Conservation (phyloP, 2,797 vertebrate species). For the Oophaga sylvatica region DNA sequence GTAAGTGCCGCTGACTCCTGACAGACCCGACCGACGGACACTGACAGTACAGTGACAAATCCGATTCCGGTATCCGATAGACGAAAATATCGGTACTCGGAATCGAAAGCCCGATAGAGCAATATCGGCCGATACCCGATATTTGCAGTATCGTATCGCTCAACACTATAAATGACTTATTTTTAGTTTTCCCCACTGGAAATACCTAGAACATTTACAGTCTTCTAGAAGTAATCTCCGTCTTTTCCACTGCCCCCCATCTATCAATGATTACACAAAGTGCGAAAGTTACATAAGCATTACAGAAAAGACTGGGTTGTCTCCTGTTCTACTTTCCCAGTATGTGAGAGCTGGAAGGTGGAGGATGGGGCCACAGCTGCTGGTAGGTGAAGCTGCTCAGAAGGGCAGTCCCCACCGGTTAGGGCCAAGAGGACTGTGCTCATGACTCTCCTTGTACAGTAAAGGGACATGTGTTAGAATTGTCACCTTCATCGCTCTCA, state of each 20-base stretch:
- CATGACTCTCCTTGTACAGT: background rate
- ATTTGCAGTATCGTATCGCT: no score
- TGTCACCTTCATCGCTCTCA: background rate
- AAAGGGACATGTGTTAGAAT: background rate
- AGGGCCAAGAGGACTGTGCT: background rate
- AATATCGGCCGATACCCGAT: no score
- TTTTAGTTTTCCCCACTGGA: conserved; percentile 8
- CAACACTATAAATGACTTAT: conserved; percentile 22
- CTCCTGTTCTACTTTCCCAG: background rate
- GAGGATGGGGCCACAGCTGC: background rate
- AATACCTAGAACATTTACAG: background rate
- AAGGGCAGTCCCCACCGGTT: background rate
- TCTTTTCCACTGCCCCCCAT: background rate
- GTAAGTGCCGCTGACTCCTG: no score
- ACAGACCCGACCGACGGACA: no score
- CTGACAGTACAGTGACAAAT: no score
- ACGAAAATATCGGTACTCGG: no score
- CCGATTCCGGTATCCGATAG: no score
- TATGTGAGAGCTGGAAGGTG: background rate
- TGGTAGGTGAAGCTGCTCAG: background rate
- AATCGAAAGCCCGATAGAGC: no score
- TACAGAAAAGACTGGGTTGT: background rate
- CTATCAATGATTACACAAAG: conserved; percentile 27
- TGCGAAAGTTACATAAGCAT: conserved; percentile 10
- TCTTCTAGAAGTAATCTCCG: background rate